phyloP scores from a whole-genome alignment of 2,888 invertebrate genomes.

The Teinopalpus imperialis region DNA sequence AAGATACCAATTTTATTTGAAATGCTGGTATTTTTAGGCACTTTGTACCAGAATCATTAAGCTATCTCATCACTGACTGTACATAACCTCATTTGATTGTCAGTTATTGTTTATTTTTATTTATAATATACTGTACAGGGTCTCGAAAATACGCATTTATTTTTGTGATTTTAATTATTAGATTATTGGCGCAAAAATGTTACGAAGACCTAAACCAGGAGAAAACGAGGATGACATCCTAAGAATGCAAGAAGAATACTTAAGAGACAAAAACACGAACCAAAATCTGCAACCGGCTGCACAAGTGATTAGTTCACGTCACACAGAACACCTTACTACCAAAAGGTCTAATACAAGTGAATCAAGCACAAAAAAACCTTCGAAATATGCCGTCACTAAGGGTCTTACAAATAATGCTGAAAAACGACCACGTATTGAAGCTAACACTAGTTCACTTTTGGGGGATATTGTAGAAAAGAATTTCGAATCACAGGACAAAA shows the following conservation, averaged over 20 bases:
- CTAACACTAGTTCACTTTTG: constrained; percentile 37
- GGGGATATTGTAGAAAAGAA: constrained; percentile 66
- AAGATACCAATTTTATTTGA: too few relatives aligned
- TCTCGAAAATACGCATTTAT: too few relatives aligned
- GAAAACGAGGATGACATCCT: constrained; percentile 89
- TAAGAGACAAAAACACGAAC: constrained; percentile 78
- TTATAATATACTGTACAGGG: too few relatives aligned
- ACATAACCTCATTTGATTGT: too few relatives aligned
- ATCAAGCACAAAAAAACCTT: constrained; percentile 48
- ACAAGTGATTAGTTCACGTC: constrained; percentile 75
- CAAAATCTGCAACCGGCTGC: constrained; percentile 83
- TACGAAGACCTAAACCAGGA: constrained; percentile 84
- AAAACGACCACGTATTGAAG: constrained; percentile 58
- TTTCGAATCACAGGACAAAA: constrained; percentile 28
- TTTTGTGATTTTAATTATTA: too few relatives aligned
- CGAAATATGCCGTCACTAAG: constrained; percentile 68
- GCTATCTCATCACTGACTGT: too few relatives aligned
- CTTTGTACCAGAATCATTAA: too few relatives aligned
- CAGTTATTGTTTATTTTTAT: too few relatives aligned
- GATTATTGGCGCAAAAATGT: constrained; percentile 75
- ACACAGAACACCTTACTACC: constrained; percentile 41
- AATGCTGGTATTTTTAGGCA: too few relatives aligned
- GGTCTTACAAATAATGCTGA: constrained; percentile 60
- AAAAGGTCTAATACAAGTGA: constrained; percentile 41
- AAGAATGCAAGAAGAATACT: constrained; percentile 87